Evolutionary conservation across 2,797 vertebrate genomes (phyloP), one percentile per base, ranked within the genome.

Genomic region (Neoniphon sammara): DNA sequence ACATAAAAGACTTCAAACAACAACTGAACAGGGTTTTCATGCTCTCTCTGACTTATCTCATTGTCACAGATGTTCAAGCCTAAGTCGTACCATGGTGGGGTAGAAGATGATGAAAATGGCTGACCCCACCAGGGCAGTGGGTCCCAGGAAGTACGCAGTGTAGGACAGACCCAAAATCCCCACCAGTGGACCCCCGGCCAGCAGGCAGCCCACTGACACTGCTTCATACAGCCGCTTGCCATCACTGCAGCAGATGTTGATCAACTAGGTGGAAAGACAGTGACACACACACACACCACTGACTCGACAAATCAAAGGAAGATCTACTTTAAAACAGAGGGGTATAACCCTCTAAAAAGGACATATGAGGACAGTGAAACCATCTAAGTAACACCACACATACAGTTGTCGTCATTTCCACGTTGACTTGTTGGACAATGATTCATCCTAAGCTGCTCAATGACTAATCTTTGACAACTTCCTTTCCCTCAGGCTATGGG

Each of bases 191-290:
- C 94, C 94, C 30, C 94, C 95, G 0, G 90, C 93, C 69, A 96
- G 83, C 84, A 95, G 87, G 77, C 93, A 93, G 74, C 94, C 94
- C 81, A 92, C 60, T 0, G 91, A 88, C 61, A 93, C 93, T 0
- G 93, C 94, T 70, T 96, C 95, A 75, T 90, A 95, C 36, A 96
- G 81, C 53, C 95, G 84, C 79, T 94, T 94, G 72, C 95, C 95
- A 12, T 96, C 95, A 57, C 87, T 93, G 84, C 93, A 91, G 88
- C 95, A 95, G 72, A 96, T 95, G 89, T 96, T 96, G 84, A 96
- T 89, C 87, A 96, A 80, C 95, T 96, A 55, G 47, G 73, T 25
- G 17, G 34, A 78, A 20, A 83, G 11, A 73, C 21, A 78, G 30
- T 6, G 42, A 57, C 49, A 58, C 36, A 10, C 15, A 52, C 20